Base-by-base conservation (phyloP, 2,888 invertebrate species). In the Andrena marginata region DNA sequence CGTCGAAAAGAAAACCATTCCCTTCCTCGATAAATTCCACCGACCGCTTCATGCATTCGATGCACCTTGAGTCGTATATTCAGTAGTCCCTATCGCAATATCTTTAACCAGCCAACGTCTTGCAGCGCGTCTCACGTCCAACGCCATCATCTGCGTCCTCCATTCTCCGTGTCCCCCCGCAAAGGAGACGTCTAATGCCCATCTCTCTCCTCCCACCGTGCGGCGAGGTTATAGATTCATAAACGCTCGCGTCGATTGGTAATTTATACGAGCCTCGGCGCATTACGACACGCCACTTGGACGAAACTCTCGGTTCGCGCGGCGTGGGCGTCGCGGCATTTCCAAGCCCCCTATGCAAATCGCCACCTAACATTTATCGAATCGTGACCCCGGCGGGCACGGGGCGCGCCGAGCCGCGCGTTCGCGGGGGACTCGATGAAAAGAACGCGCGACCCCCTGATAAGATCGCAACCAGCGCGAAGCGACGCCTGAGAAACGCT, bases 291-390 rank as follows among this genome's bases (percentile, higher is more conserved):
- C 72, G 72, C 54, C 54, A 51, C 56, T 20, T 13, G 10, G 69
- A 64, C 64, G 48, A 54, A 70, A 67, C 71, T 59, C 65, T 71
- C 35, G 59, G 63, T 72, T 74, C 51, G 35, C 26, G 20, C 60
- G 62, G 85, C 85, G 85, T 85, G 78, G 85, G 85, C 80, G 82
- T 79, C 31, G 56, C 56, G 70, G 65, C 64, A 73, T 48, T 82
- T 35, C 70, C 67, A 62, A 62, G 42, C 49, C 13, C 54, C 51
- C 77, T 76, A 75, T 77, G 85, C 78, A 78, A 73, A 85, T 85
- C 85, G 85, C 75, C 51, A 62, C 56, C 70, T 82, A 80, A 82
- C 82, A 77, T 82, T 82, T 82, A 77, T 85, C 85, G 86, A 76
- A 77, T 80, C 79, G 71, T 77, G 85, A 85, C 82, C 79, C 70